These are phyloP conservation scores for Callionymus lyra DNA, from an alignment of 2,113 vertebrate species.

Conservation along the genomic window DNA sequence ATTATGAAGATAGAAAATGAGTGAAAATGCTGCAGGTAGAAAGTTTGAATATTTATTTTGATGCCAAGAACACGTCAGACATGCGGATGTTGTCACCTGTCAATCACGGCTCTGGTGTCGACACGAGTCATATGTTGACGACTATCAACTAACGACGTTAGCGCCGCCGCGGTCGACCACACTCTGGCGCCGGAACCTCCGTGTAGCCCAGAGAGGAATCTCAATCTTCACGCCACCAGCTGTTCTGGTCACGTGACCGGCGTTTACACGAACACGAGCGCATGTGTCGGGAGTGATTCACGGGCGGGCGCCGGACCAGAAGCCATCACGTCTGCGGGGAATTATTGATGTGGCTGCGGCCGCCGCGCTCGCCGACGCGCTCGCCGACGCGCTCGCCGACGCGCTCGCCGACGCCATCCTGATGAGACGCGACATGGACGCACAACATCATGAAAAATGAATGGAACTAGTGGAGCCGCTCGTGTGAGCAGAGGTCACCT, in stretches of 20 bases:
- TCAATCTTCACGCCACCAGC: conserved; percentile 39
- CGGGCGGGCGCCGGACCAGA: conserved; percentile 36
- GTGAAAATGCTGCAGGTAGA: too few species aligned
- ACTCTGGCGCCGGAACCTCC: conserved; percentile 24
- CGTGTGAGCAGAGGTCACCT: too few species aligned
- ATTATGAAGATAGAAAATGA: too few species aligned
- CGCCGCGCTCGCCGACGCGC: conserved; percentile 11
- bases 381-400: conserved; percentile 22
- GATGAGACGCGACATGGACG: conserved; percentile 18
- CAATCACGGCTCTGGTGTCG: too few species aligned
- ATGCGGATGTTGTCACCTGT: too few species aligned
- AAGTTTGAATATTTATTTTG: too few species aligned
- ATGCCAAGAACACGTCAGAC: too few species aligned
- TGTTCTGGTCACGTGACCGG: conserved; percentile 49
- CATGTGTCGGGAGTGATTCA: conserved; percentile 61
- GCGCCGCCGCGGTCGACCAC: neutral
- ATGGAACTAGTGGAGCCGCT: conserved; percentile 1
- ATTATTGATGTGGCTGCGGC: conserved; percentile 42
- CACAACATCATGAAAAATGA: conserved; percentile 10
- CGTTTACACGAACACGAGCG: conserved; percentile 45
- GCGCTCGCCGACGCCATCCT: conserved; percentile 25
- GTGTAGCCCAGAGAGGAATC: conserved; percentile 29
- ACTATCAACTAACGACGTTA: too few species aligned
- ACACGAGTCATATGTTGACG: too few species aligned
- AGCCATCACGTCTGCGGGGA: conserved; percentile 42